A percentile compares a stretch with the other conserved stretches of the same genome.
These are phyloP conservation scores for Hybognathus amarus DNA, from an alignment of 2,797 vertebrate genomes.

Conservation along the genomic window DNA sequence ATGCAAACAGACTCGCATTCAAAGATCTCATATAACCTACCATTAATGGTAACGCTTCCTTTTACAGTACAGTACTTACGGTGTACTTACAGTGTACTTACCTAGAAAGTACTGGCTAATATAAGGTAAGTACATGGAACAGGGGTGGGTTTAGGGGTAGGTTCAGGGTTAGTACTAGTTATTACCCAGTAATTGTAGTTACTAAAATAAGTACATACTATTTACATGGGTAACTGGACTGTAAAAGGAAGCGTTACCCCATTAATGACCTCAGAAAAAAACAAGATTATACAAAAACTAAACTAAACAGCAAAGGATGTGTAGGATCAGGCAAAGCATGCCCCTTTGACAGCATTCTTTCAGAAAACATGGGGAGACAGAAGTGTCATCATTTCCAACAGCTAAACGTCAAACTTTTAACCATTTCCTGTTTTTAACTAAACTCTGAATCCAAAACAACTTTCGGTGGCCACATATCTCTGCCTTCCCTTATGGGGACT, in stretches of 20 bases:
- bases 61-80: too few relatives aligned
- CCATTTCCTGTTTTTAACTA: slow-evolving; percentile 51
- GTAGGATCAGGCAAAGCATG: slow-evolving; percentile 12
- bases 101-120: too few relatives aligned
- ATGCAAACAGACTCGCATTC: not conserved
- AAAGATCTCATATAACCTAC: not conserved
- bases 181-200: too few relatives aligned
- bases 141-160: too few relatives aligned
- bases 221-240: too few relatives aligned
- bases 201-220: too few relatives aligned
- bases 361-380: not conserved
- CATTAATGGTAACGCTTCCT: too few relatives aligned
- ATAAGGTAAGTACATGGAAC: too few relatives aligned
- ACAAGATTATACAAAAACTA: not conserved
- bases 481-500: slow-evolving; percentile 5
- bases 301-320: slow-evolving; percentile 29
- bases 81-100: too few relatives aligned
- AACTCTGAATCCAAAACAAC: slow-evolving; percentile 11
- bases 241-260: too few relatives aligned
- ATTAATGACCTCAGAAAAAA: not conserved
- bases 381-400: slow-evolving; percentile 30
- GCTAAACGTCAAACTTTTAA: slow-evolving; percentile 32
- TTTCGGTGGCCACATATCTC: slow-evolving; percentile 7
- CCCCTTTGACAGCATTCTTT: not conserved
- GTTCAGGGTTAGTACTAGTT: too few relatives aligned